These are phyloP conservation scores for Bhutanitis thaidina DNA, from an alignment of 2,888 invertebrate genomes.

Conservation along the genomic window DNA sequence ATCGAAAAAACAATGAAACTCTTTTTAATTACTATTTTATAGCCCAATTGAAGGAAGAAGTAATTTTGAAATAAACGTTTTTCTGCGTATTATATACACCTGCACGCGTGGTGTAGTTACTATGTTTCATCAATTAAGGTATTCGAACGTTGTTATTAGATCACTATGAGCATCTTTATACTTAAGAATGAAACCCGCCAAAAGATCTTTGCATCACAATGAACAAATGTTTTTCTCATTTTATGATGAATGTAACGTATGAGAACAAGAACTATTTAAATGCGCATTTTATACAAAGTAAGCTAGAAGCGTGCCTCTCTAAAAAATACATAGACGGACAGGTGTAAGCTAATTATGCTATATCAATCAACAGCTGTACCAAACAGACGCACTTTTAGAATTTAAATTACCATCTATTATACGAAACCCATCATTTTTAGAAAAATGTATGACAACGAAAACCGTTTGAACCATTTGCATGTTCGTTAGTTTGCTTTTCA, in stretches of 20 bases:
- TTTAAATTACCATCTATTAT: constrained; percentile 3
- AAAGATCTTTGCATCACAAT: background rate
- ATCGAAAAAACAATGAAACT: constrained; percentile 9
- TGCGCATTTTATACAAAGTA: background rate
- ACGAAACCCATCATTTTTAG: background rate
- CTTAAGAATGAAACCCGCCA: constrained; percentile 12
- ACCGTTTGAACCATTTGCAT: constrained; percentile 7
- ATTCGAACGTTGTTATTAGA: constrained; percentile 49
- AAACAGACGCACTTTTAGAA: constrained; percentile 37
- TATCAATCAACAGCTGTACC: constrained; percentile 56
- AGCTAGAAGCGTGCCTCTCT: background rate
- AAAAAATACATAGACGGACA: constrained; percentile 34
- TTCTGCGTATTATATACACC: constrained; percentile 56
- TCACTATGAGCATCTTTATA: constrained; percentile 47
- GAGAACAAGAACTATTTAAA: background rate
- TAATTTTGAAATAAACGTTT: constrained; percentile 24
- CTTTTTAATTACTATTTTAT: constrained; percentile 16
- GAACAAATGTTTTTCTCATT: background rate
- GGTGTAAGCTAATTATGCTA: constrained; percentile 59
- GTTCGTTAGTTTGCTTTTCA: constrained; percentile 1
- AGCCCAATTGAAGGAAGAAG: constrained; percentile 20
- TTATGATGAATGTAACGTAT: background rate
- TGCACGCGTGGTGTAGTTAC: constrained; percentile 38
- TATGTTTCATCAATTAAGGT: constrained; percentile 54
- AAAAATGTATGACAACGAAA: background rate